Conservation (phyloP, 92 coral and sea anemone species). For the Scolanthus callimorphus region DNA sequence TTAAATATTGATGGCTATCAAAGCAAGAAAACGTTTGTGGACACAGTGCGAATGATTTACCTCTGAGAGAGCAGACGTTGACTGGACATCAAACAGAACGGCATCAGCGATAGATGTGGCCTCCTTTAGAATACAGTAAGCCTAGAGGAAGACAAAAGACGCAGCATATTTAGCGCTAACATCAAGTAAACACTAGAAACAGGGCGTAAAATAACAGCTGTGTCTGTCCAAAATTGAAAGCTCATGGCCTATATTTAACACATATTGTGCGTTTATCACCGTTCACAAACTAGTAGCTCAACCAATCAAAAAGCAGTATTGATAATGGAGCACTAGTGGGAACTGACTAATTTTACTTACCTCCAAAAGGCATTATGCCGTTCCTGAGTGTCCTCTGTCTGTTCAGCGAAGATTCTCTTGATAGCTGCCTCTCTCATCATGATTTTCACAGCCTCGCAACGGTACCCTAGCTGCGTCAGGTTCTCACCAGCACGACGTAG, state of each 20-base stretch:
- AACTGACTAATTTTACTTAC: too few relatives aligned
- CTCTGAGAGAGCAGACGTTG: slow-evolving; percentile 69
- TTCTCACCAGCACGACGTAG: slow-evolving; percentile 62
- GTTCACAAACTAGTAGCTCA: neutral
- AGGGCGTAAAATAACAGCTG: too few relatives aligned
- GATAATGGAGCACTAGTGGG: too few relatives aligned
- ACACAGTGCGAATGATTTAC: too few relatives aligned
- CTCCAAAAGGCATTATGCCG: slow-evolving; percentile 68
- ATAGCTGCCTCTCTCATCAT: slow-evolving; percentile 68
- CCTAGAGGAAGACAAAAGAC: too few relatives aligned
- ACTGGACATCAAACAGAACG: slow-evolving; percentile 60
- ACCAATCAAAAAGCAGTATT: neutral
- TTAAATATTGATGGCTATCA: too few relatives aligned
- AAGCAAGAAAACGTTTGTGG: too few relatives aligned
- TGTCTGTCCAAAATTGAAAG: too few relatives aligned
- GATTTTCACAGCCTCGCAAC: slow-evolving; percentile 80
- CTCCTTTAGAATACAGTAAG: slow-evolving; percentile 56
- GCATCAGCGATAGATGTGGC: slow-evolving; percentile 71
- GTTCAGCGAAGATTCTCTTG: slow-evolving; percentile 67
- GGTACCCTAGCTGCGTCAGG: slow-evolving; percentile 66
- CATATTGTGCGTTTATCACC: too few relatives aligned
- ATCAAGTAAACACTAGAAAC: too few relatives aligned
- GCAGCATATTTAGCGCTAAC: too few relatives aligned
- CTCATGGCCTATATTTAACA: too few relatives aligned
- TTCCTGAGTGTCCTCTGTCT: slow-evolving; percentile 44